Conservation (phyloP, 2,888 invertebrate species). For the Chrysolina haemoptera region DNA sequence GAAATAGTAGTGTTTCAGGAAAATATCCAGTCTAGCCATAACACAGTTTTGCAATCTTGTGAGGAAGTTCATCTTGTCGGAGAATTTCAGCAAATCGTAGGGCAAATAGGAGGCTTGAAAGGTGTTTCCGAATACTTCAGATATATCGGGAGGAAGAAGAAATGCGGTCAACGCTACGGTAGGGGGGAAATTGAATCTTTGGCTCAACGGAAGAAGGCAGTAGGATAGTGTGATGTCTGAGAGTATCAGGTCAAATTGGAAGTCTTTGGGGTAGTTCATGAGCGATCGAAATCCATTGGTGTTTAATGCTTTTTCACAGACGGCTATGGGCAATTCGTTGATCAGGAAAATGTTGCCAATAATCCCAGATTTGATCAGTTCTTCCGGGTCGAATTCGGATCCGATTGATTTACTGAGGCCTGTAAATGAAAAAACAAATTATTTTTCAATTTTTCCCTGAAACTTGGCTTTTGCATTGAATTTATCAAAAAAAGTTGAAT, state of each 20-base stretch:
- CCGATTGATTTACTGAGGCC: neutral
- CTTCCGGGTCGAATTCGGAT: neutral
- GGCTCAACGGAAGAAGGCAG: slow-evolving; percentile 59
- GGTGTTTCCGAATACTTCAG: slow-evolving; percentile 54
- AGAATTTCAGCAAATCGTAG: slow-evolving; percentile 37
- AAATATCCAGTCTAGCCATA: slow-evolving; percentile 37
- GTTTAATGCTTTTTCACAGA: slow-evolving; percentile 33
- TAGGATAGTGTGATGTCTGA: slow-evolving; percentile 55
- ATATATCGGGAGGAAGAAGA: slow-evolving; percentile 49
- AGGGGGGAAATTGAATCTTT: slow-evolving; percentile 57
- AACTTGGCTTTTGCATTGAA: too few species aligned
- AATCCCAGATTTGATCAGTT: neutral
- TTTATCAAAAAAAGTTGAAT: too few species aligned
- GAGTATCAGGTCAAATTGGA: slow-evolving; percentile 61
- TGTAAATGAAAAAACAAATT: neutral
- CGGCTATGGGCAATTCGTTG: slow-evolving; percentile 13
- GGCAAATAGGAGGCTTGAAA: slow-evolving; percentile 57
- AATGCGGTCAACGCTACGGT: slow-evolving; percentile 46
- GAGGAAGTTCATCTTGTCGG: slow-evolving; percentile 52
- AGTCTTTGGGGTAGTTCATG: slow-evolving; percentile 58
- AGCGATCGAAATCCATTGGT: slow-evolving; percentile 57
- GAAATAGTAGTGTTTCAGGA: slow-evolving; percentile 39
- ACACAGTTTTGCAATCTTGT: slow-evolving; percentile 55
- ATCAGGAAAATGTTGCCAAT: neutral
- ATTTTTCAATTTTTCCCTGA: too few species aligned